phyloP scores from a whole-genome alignment of 2,113 vertebrate species.

The Empidonax traillii region DNA sequence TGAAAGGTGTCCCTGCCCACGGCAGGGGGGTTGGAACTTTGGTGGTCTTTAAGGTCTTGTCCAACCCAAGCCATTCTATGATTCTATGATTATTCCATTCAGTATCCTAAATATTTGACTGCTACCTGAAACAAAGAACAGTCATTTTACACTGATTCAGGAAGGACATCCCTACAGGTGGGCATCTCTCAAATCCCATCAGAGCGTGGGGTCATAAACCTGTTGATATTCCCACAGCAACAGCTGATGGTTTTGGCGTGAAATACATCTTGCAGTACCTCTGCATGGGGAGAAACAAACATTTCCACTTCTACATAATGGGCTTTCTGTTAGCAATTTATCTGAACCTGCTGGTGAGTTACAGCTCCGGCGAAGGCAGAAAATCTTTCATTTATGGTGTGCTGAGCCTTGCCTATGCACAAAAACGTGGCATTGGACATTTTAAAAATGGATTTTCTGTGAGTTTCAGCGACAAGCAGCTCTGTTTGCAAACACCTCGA shows the following conservation, averaged over 20 bases:
- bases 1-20: not conserved
- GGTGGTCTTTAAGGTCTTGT: not conserved
- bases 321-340: not conserved
- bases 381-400: not conserved
- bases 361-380: not conserved
- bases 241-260: not conserved
- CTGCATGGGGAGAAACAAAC: not conserved
- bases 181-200: not conserved
- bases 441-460: not conserved
- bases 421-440: accelerated
- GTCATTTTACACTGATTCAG: not conserved
- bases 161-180: not conserved
- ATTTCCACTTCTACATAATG: not conserved
- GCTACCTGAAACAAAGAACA: not conserved
- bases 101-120: not conserved
- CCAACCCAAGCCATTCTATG: not conserved
- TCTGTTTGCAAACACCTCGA: not conserved
- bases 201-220: not conserved
- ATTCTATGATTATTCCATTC: not conserved
- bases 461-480: not conserved
- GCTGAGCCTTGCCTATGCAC: not conserved
- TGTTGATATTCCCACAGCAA: not conserved
- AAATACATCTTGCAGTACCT: not conserved
- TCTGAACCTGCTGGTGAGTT: not conserved
- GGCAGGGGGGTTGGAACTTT: accelerated